phyloP scores from a whole-genome alignment of 2,888 invertebrate species.

The Prosapia bicincta region DNA sequence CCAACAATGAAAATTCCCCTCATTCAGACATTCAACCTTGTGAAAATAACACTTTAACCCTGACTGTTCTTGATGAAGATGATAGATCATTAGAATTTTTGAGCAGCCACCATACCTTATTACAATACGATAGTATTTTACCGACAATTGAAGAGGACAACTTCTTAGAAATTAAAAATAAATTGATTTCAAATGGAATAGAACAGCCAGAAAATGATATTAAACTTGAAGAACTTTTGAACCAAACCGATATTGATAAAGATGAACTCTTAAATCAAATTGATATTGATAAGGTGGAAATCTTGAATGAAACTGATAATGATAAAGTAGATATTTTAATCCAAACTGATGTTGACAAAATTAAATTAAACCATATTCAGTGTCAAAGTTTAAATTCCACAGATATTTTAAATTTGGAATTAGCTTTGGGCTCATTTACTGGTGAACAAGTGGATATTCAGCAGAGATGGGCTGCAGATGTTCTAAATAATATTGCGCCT shows the following conservation, averaged over 20 bases:
- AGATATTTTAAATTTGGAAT: background rate
- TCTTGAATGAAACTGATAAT: background rate
- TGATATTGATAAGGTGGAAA: background rate
- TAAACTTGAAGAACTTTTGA: background rate
- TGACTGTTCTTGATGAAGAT: background rate
- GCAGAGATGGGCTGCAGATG: background rate
- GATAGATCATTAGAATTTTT: background rate
- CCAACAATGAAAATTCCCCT: background rate
- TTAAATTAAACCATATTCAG: background rate
- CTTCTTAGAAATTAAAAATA: background rate
- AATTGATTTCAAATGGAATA: background rate
- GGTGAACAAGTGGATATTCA: background rate
- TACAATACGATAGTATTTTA: background rate
- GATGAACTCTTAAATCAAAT: too few species aligned
- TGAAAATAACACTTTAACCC: background rate
- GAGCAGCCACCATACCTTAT: background rate
- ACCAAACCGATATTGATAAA: background rate
- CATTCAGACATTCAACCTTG: background rate
- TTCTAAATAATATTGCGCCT: background rate
- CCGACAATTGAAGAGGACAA: background rate
- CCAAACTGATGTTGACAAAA: background rate
- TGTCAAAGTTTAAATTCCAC: background rate
- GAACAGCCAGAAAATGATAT: background rate
- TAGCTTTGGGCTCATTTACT: background rate
- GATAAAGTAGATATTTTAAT: too few species aligned